Conservation (phyloP, 2,797 vertebrate genomes). For the Limnodromus scolopaceus region DNA sequence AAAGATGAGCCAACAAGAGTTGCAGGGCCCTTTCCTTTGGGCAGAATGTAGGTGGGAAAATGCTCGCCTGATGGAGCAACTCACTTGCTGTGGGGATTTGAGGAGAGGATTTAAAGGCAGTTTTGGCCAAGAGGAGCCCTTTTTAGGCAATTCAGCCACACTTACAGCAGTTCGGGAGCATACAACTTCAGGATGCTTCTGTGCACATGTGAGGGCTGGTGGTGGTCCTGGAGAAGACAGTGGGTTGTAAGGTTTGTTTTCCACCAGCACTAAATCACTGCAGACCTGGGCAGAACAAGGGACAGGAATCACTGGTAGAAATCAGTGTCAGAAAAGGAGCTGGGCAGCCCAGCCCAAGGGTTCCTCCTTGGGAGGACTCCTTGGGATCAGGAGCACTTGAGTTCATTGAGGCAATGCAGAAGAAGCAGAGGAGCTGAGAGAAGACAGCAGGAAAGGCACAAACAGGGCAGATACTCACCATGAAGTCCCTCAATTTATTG, state of each 20-base stretch:
- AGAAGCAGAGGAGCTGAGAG: not conserved
- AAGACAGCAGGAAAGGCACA: not conserved
- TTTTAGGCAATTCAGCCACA: not conserved
- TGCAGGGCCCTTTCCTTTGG: not conserved
- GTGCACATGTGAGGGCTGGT: fast-evolving
- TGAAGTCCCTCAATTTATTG: not conserved
- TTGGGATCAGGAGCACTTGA: not conserved
- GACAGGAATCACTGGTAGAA: not conserved
- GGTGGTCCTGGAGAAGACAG: not conserved
- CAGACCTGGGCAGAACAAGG: fast-evolving
- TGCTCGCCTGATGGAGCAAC: not conserved
- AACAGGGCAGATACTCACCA: fast-evolving
- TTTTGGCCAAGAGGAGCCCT: not conserved
- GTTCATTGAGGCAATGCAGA: fast-evolving
- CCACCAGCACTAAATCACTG: not conserved
- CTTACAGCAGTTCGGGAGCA: not conserved
- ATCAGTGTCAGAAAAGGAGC: not conserved
- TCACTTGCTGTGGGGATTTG: fast-evolving
- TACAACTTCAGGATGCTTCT: fast-evolving
- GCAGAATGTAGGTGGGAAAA: not conserved
- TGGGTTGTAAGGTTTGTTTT: not conserved
- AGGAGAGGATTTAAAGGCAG: not conserved
- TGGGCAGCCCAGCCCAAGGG: not conserved
- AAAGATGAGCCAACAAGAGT: not conserved
- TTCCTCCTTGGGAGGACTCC: not conserved